Conservation (phyloP, 2,797 vertebrate genomes). For the Poecile montanus region DNA sequence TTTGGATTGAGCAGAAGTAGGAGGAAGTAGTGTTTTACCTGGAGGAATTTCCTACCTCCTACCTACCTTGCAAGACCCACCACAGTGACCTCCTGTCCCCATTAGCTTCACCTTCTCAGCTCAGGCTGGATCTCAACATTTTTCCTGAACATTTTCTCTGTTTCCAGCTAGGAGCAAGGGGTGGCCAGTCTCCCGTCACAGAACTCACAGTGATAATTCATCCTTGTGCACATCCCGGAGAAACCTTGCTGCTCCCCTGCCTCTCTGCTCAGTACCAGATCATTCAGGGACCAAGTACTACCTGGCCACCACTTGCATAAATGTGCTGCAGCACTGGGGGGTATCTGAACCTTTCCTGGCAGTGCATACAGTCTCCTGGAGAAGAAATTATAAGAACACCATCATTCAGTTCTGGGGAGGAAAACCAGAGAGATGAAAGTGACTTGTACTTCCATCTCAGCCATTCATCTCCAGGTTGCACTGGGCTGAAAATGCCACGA, state of each 20-base stretch:
- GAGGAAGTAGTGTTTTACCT: neutral
- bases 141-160: neutral
- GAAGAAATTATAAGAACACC: neutral
- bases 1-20: neutral
- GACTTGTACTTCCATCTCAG: neutral
- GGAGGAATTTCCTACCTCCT: neutral
- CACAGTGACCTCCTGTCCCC: neutral
- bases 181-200: rapidly evolving
- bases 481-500: neutral
- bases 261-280: neutral
- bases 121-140: neutral
- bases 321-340: neutral
- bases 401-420: neutral
- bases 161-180: neutral
- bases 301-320: neutral
- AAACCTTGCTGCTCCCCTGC: neutral
- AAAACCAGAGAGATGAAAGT: neutral
- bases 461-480: neutral
- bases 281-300: neutral
- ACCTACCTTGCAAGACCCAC: neutral
- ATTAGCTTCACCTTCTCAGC: neutral
- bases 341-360: neutral
- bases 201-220: neutral
- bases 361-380: neutral
- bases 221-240: neutral